These are phyloP conservation scores for Tragelaphus oryx DNA, from an alignment of 2,797 vertebrate species.

Conservation along the genomic window DNA sequence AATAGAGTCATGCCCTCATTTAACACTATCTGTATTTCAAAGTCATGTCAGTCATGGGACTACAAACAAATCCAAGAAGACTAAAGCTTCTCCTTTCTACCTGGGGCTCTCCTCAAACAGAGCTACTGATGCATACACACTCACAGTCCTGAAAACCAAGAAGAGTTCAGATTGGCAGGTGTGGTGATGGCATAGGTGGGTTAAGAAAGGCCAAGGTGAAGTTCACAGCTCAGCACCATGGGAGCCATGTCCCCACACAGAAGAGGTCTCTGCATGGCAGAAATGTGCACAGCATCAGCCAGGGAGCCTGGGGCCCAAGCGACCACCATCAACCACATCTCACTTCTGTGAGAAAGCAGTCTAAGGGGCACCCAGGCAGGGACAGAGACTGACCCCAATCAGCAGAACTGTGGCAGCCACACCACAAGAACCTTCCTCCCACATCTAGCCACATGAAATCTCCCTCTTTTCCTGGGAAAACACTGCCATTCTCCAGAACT, in stretches of 20 bases:
- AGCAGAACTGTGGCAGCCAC: neutral
- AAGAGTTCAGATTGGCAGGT: neutral
- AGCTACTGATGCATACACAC: neutral
- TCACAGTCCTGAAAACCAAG: neutral
- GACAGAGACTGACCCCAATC: no score
- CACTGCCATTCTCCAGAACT: neutral
- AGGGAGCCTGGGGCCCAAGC: fast-evolving
- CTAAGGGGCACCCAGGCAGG: neutral
- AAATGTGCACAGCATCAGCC: fast-evolving
- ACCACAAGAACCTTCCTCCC: neutral
- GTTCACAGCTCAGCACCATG: neutral
- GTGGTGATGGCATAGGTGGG: no score
- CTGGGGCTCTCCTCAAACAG: neutral
- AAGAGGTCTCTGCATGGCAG: neutral
- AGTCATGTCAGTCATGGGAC: neutral
- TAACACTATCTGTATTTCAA: neutral
- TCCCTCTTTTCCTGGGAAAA: neutral
- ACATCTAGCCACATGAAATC: neutral
- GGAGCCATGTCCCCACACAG: neutral
- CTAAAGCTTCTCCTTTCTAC: neutral
- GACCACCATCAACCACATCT: neutral
- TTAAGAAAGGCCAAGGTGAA: neutral
- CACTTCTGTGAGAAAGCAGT: neutral
- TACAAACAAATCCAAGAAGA: neutral
- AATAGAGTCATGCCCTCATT: neutral